phyloP scores from a whole-genome alignment of 2,888 invertebrate genomes.

The Sarcophaga carnaria region DNA sequence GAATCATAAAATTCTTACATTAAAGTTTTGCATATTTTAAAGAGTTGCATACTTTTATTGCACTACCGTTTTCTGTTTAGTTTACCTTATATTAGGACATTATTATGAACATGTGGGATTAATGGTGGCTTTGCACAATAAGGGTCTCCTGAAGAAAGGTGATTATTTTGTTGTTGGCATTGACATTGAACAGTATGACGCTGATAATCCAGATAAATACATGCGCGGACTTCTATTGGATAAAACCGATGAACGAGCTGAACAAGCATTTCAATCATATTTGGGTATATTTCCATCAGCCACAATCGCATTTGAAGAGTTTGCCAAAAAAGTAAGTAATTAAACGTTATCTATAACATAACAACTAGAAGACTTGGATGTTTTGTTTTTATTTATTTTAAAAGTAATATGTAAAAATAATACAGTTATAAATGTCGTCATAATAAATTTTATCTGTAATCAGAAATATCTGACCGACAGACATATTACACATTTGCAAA shows the following conservation, averaged over 20 bases:
- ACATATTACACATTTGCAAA: no score
- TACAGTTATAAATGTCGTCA: no score
- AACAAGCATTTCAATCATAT: slow-evolving; percentile 90
- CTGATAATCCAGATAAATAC: slow-evolving; percentile 89
- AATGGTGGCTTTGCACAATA: slow-evolving; percentile 92
- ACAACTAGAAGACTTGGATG: not conserved
- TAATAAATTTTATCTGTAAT: no score
- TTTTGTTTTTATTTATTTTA: slow-evolving; percentile 28
- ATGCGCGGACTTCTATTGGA: slow-evolving; percentile 89
- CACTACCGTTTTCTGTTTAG: slow-evolving; percentile 82
- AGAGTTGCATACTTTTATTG: not conserved
- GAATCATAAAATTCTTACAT: no score
- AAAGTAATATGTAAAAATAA: not conserved
- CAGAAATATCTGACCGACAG: no score
- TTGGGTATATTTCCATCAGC: slow-evolving; percentile 91
- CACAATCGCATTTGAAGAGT: slow-evolving; percentile 87
- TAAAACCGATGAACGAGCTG: slow-evolving; percentile 83
- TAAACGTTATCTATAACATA: no score
- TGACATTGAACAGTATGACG: slow-evolving; percentile 93
- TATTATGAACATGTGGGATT: slow-evolving; percentile 95
- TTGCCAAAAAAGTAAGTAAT: slow-evolving; percentile 83
- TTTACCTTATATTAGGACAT: slow-evolving; percentile 94
- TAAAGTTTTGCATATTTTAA: no score
- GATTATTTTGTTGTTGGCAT: slow-evolving; percentile 97
- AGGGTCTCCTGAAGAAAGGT: slow-evolving; percentile 91